phyloP scores from a whole-genome alignment of 2,113 vertebrate genomes.

The Amphiprion percula region DNA sequence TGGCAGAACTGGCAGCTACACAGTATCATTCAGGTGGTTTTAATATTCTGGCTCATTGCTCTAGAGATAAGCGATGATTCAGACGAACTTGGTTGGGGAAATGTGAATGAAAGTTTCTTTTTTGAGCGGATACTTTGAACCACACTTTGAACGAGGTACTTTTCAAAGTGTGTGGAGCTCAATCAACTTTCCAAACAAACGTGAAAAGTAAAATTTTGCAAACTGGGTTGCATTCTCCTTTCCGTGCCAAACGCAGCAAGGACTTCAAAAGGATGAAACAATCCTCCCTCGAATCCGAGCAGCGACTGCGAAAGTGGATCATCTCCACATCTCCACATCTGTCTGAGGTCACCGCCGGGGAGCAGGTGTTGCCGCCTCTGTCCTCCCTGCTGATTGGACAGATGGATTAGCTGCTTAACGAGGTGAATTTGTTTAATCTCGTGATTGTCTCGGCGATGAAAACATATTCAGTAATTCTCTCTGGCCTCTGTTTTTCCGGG shows the following conservation, averaged over 20 bases:
- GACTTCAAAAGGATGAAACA: conserved; percentile 69
- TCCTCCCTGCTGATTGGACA: conserved; percentile 71
- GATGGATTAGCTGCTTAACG: conserved; percentile 76
- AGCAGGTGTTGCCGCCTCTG: conserved; percentile 67
- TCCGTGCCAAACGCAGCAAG: conserved; percentile 48
- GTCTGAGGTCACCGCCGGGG: conserved; percentile 60
- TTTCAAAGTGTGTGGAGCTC: not conserved
- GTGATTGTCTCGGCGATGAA: conserved; percentile 70
- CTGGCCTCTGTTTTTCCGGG: conserved; percentile 48
- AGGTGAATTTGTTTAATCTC: conserved; percentile 77
- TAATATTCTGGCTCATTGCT: too few species aligned
- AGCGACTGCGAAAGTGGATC: conserved; percentile 58
- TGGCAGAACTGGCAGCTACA: too few species aligned
- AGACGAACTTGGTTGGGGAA: not conserved
- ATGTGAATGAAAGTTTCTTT: not conserved
- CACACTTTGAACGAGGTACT: not conserved
- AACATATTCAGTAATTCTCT: conserved; percentile 77
- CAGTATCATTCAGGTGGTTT: too few species aligned
- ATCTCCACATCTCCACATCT: conserved; percentile 72
- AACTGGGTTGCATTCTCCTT: conserved; percentile 68
- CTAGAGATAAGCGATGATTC: not conserved
- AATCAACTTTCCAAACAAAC: conserved; percentile 25
- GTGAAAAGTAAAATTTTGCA: conserved; percentile 41
- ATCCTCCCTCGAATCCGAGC: conserved; percentile 53
- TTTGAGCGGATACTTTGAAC: not conserved